Base-by-base conservation (phyloP, 1,140 invertebrate genomes). In the Megathymus violae region DNA sequence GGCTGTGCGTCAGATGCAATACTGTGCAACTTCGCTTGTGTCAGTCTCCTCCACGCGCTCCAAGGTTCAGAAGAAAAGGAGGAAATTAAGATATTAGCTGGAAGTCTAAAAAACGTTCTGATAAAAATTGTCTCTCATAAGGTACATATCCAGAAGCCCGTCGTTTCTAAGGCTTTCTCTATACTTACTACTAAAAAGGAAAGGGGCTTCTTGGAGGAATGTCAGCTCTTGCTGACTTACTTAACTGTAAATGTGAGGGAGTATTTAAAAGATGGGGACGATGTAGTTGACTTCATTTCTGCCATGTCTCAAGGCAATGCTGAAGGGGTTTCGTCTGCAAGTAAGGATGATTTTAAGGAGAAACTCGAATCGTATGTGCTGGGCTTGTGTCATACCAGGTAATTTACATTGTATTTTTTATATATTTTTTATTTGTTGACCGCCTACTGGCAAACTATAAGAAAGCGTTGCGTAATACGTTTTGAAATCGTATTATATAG, bases 11-110 rank as follows among this genome's bases (percentile, higher is more conserved):
- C 83, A 0, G 86, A 89, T 51, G 69, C 78, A 6, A 83, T 90
- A 52, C 58, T 91, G 3, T 84, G 71, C 47, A 85, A 82, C 52
- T 91, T 84, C 60, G 71, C 76, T 1, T 86, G 82, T 40, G 70
- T 76, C 6, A 82, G 76, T 47, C 52, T 90, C 3, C 54, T 71
- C 0, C 65, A 81, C 16, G 72, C 74, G 7, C 80, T 91, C 4
- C 85, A 79, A 41, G 61, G 68, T 16, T 80, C 80, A 31, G 36
- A 64, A 15, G 64, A 60, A 1, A 62, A 64, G 50, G 52, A 76
- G 3, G 74, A 81, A 52, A 44, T 89, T 9, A 60, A 67, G 13
- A 66, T 75, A 11, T 71, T 82, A 3, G 54, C 70, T 9, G 58
- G 76, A 64, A 76, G 71, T 16, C 47, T 89, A 4, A 60, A 77